Conservation (phyloP, 2,113 vertebrate species). For the Delphinus delphis region DNA sequence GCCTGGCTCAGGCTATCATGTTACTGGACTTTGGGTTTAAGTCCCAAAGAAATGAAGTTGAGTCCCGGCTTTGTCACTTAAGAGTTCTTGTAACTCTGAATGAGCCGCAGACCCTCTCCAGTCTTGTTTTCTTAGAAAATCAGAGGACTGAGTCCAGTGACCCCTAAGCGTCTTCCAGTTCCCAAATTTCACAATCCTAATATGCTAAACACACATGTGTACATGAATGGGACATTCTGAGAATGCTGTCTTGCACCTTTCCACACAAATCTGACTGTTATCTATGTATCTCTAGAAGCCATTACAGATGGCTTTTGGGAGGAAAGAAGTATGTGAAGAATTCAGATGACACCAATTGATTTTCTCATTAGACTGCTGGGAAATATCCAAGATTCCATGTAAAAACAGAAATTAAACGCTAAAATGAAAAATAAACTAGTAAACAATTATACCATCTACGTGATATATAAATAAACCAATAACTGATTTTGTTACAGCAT, state of each 20-base stretch:
- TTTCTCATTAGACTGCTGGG: neutral
- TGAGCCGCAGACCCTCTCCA: neutral
- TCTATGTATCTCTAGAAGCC: neutral
- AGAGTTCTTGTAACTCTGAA: neutral
- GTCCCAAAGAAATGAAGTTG: neutral
- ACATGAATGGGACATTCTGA: neutral
- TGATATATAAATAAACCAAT: slow-evolving; percentile 8
- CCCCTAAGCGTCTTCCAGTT: neutral
- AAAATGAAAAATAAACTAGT: slow-evolving; percentile 30
- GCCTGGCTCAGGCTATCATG: neutral
- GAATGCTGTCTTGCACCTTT: neutral
- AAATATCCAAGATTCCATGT: neutral
- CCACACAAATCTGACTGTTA: neutral
- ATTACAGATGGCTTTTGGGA: neutral
- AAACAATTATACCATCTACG: neutral
- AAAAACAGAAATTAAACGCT: slow-evolving; percentile 12
- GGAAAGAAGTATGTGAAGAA: neutral
- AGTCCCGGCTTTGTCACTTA: neutral
- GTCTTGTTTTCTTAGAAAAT: neutral
- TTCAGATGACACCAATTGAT: neutral
- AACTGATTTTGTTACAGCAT: neutral
- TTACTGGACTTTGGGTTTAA: neutral
- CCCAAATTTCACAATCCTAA: neutral
- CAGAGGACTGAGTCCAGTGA: neutral
- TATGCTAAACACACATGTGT: neutral